Conservation (phyloP, 2,113 vertebrate species). For the Pantherophis guttatus region DNA sequence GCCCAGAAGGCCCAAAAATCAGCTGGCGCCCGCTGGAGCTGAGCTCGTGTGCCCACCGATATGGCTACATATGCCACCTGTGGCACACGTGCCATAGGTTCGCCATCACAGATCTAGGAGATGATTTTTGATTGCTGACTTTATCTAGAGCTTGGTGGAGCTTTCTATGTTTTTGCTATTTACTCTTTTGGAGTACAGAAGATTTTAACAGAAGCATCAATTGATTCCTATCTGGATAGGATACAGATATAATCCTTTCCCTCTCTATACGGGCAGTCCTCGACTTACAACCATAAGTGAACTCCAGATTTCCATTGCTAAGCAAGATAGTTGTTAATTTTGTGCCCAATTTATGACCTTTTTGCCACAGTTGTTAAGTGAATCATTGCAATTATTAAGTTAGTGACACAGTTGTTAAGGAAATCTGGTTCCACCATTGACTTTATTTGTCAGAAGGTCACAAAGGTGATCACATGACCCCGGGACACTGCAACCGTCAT, state of each 20-base stretch:
- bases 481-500: background rate
- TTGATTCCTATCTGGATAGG: background rate
- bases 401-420: background rate
- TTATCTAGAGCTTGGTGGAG: background rate
- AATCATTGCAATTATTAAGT: background rate
- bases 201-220: background rate
- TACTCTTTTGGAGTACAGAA: background rate
- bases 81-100: too few species aligned
- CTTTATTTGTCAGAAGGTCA: background rate
- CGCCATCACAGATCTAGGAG: background rate
- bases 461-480: background rate
- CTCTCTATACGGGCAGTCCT: background rate
- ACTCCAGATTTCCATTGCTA: background rate
- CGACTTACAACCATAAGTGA: background rate
- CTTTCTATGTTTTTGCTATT: background rate
- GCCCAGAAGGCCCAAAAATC: too few species aligned
- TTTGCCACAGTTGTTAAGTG: background rate
- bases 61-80: too few species aligned
- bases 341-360: background rate
- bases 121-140: background rate
- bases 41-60: too few species aligned
- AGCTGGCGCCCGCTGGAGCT: too few species aligned
- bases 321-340: background rate
- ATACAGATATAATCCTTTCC: background rate
- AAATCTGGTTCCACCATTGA: background rate